Evolutionary conservation across 2,797 vertebrate genomes (phyloP).

Genomic region (Xenentodon cancila): DNA sequence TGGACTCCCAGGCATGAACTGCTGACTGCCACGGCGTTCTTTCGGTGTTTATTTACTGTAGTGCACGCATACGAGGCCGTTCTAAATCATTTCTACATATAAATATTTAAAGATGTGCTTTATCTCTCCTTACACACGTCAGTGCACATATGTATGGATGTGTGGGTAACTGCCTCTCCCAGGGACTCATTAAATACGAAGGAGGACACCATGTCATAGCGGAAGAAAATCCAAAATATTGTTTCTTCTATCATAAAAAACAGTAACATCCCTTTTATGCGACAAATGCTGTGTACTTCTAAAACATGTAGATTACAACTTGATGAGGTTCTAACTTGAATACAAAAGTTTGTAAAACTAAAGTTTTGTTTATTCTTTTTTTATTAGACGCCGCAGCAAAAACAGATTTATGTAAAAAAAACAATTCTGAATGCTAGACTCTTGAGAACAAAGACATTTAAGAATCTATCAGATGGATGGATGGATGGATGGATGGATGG

Average conservation of each 20-base stretch:
- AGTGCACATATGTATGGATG: slow-evolving; percentile 16
- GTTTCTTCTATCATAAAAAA: slow-evolving; percentile 38
- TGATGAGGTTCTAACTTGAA: slow-evolving; percentile 17
- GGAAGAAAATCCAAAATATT: slow-evolving; percentile 28
- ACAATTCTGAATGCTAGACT: too few species aligned
- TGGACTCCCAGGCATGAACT: background rate
- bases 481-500: too few species aligned
- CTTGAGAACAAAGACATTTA: too few species aligned
- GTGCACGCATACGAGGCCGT: background rate
- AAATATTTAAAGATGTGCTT: background rate
- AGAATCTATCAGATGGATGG: too few species aligned
- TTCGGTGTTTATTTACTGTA: background rate
- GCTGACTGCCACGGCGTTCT: background rate
- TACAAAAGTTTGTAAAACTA: slow-evolving; percentile 11
- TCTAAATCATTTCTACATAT: background rate
- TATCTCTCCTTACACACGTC: background rate
- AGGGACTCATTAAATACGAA: slow-evolving; percentile 40
- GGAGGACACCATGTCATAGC: slow-evolving; percentile 22
- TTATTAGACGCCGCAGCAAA: background rate
- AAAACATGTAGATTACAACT: slow-evolving; percentile 20
- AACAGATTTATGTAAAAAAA: background rate
- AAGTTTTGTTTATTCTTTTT: slow-evolving; percentile 19
- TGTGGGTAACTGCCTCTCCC: slow-evolving; percentile 38
- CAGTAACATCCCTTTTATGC: slow-evolving; percentile 22
- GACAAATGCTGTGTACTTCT: slow-evolving; percentile 27